These are phyloP conservation scores for Drosophila stalkeri DNA, from an alignment of 2,888 invertebrate species.

Conservation along the genomic window DNA sequence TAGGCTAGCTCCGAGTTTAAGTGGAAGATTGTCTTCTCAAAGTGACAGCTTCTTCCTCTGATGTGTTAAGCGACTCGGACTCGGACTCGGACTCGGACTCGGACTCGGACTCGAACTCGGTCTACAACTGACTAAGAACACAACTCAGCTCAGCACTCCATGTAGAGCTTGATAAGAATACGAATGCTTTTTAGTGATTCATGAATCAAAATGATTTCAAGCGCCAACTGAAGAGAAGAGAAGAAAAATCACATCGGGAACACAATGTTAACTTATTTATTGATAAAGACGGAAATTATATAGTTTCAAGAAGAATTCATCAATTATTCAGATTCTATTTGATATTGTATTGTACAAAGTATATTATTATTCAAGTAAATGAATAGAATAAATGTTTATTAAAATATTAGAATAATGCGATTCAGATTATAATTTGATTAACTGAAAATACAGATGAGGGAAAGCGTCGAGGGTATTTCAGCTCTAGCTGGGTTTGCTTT, in stretches of 20 bases:
- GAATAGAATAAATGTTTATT: no score
- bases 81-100: neutral
- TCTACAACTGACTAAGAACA: constrained; percentile 1
- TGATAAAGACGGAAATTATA: neutral
- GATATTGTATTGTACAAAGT: no score
- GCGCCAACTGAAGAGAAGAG: neutral
- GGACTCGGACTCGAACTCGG: neutral
- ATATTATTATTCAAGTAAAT: no score
- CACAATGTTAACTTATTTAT: no score
- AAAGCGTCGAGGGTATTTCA: no score
- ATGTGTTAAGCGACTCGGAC: neutral
- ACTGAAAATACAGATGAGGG: no score
- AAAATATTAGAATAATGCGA: no score
- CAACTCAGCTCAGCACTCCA: neutral
- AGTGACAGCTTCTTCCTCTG: constrained; percentile 10
- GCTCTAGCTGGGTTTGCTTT: no score
- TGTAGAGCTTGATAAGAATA: neutral
- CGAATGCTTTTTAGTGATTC: neutral
- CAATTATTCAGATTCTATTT: no score
- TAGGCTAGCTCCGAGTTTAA: neutral
- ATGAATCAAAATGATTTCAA: neutral
- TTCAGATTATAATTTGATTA: no score
- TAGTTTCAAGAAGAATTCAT: no score
- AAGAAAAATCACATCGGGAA: neutral
- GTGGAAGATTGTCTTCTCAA: constrained; percentile 15